Base-by-base conservation (phyloP, 2,888 invertebrate species). In the Sympetrum striolatum region DNA sequence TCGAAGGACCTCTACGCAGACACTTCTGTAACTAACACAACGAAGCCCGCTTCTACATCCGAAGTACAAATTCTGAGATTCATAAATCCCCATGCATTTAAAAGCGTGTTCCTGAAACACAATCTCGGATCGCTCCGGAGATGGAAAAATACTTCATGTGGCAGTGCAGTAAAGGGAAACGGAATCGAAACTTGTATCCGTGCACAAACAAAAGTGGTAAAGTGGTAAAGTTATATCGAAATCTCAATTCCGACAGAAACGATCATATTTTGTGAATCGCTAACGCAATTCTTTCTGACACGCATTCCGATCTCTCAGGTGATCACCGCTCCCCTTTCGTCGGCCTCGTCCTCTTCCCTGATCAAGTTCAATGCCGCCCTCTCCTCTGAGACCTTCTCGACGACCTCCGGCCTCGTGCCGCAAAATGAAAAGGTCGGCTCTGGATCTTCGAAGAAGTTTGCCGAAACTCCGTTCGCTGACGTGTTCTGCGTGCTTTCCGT, bases 1-100 rank as follows among this genome's bases (percentile, higher is more conserved):
- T 37, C 37, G 60, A 64, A 86, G 86, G 86, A 86, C 86, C 86
- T 86, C 86, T 86, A 60, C 58, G 64, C 60, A 53, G 86, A 35
- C 58, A 35, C 60, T 39, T 37, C 53, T 35, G 31, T 22, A 86
- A 86, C 86, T 86, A 25, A 35, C 37, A 37, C 86, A 25, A 58
- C 58, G 31, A 37, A 12, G 60, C 86, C 86, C 86, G 60, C 86
- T 60, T 53, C 35, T 18, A 37, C n/a, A 10, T 31, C 58, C 12
- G 12, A 86, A 12, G 37, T 86, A 60, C 60, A 60, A 86, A 86
- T 86, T 14, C 25, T 25, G 73, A 73, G 73, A 73, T 73, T 53
- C 53, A 18, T 18, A 53, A 18, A 18, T 18, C 18, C 53, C 18
- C 53, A 53, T 18, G 48, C 48, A 14, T 14, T 53, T 18, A 5